Base-by-base conservation (phyloP, 2,113 vertebrate genomes). In the Oncorhynchus mykiss region DNA sequence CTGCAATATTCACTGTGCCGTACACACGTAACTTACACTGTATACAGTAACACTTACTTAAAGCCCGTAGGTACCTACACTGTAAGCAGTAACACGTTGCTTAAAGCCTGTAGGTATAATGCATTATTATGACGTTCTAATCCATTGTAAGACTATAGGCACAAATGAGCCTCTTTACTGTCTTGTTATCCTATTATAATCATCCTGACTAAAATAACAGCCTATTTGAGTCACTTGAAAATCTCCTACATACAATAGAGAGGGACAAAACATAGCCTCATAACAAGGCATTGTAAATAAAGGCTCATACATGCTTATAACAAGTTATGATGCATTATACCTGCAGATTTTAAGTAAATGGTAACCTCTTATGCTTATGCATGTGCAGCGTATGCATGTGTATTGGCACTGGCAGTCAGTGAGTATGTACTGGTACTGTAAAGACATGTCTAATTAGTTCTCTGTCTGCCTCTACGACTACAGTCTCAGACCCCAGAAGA, bases 401-500 rank as follows among this genome's bases (percentile, higher is more conserved):
- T 76, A 49, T 18, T 54, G 14, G 51, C 13, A 3, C 16, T 54
- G 51, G 14, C 51, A 54, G 51, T 54, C 16, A 14, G 51, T 25
- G 75, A 49, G 67, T 77, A 39, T 73, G 39, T 74, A 29, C 22
- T 14, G 5, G 67, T 18, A 22, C 3, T 70, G 67, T 7, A 20
- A n/a, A 51, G 49, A 54, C 6, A 67, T 60, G 79, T 84, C 48
- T 82, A 11, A 70, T 71, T 18, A 67, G 24, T 74, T 34, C 12
- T 81, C 31, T 62, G 14, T 75, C 34, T 89, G 49, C 67, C 84
- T 85, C 80, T 45, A 64, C 86, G 64, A 16, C 24, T 45, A 9
- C 74, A 93, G 91, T 87, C 91, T n/a, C 89, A 93, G 67, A 85
- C 22, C 62, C 88, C 87, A 0, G 88, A 90, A 70, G 88, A 92